A percentile compares a stretch with the other conserved stretches of the same genome.
Evolutionary conservation across 2,113 vertebrate species (phyloP).

Genomic region (Chamaea fasciata): DNA sequence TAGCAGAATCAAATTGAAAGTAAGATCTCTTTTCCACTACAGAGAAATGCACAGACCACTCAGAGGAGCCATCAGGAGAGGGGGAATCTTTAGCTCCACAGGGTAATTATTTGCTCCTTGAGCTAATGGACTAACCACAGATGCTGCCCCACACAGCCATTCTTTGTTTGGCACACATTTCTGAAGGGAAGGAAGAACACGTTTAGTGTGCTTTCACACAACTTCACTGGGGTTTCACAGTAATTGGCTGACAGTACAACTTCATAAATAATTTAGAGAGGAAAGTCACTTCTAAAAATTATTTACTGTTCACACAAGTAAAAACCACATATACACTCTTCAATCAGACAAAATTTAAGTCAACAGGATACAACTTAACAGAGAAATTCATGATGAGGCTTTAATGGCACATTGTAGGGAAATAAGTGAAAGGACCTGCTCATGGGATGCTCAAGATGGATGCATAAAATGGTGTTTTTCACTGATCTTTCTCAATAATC

Average conservation of each 20-base stretch:
- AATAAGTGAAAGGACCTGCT: not conserved
- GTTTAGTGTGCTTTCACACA: not conserved
- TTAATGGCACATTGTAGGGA: not conserved
- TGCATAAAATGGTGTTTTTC: not conserved
- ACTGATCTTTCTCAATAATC: not conserved
- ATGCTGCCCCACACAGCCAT: not conserved
- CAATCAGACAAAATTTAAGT: not conserved
- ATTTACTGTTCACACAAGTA: not conserved
- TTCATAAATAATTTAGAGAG: accelerated
- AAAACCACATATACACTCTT: not conserved
- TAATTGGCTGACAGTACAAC: accelerated
- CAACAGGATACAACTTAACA: not conserved
- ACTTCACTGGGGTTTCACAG: not conserved
- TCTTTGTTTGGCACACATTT: not conserved
- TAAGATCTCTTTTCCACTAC: not conserved
- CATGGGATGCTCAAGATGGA: not conserved
- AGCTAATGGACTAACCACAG: not conserved
- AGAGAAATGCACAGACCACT: not conserved
- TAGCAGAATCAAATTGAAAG: not conserved
- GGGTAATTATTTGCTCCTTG: not conserved
- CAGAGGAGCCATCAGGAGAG: not conserved
- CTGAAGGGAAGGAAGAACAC: not conserved
- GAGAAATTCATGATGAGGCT: not conserved
- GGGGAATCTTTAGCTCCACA: not conserved
- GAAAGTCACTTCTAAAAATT: not conserved